Evolutionary conservation across 2,113 vertebrate species (phyloP).

Genomic region (Phycodurus eques): DNA sequence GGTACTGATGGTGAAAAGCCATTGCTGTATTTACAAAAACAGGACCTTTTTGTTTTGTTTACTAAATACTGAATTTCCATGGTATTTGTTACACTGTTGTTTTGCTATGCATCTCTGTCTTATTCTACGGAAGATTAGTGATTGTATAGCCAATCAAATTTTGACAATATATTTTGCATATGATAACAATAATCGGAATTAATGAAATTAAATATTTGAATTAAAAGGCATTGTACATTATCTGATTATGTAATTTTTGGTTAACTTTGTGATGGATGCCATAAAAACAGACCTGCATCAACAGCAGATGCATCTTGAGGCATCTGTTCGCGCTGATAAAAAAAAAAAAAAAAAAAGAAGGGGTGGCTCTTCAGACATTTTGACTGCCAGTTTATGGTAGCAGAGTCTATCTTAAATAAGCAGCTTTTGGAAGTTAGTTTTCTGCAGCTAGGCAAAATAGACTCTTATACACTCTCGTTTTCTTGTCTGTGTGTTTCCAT

Average conservation of each 20-base stretch:
- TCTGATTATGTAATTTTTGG: neutral
- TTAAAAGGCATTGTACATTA: neutral
- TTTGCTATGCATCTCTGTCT: neutral
- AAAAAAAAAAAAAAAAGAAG: slow-evolving; percentile 2
- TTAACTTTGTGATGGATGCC: neutral
- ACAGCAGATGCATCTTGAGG: slow-evolving; percentile 1
- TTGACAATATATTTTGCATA: neutral
- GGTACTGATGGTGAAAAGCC: neutral
- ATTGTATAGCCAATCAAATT: no score
- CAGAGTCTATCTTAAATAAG: neutral
- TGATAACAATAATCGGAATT: neutral
- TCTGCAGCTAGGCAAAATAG: neutral
- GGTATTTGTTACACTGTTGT: neutral
- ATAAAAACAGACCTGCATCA: slow-evolving; percentile 5
- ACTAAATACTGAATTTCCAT: neutral
- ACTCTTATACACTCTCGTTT: neutral
- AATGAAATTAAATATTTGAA: neutral
- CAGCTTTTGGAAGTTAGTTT: neutral
- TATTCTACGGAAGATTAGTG: neutral
- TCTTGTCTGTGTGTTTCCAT: neutral
- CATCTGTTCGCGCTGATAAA: slow-evolving; percentile 43
- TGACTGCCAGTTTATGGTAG: slow-evolving; percentile 17
- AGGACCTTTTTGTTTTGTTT: neutral
- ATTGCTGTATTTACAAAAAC: neutral
- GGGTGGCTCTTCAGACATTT: slow-evolving; percentile 16